Base-by-base conservation (phyloP, 2,888 invertebrate genomes). In the Morpho helenor region DNA sequence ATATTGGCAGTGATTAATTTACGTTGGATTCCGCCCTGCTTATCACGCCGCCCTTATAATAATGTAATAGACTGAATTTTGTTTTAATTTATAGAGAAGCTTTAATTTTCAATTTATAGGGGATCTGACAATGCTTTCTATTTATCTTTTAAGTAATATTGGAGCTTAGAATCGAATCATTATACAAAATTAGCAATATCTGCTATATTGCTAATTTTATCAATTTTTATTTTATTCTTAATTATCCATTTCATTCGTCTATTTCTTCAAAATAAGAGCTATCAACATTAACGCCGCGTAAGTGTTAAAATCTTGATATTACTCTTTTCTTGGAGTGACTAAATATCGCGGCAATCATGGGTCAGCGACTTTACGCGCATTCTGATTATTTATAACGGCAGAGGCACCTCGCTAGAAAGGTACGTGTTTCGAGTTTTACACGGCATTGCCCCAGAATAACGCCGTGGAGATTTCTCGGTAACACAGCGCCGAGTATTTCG, bases 391-490 rank as follows among this genome's bases (percentile, higher is more conserved):
- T 82, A 82, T 84, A 87, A 82, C 84, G 84, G 81, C 75, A 68
- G 75, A 77, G 76, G 73, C 74, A 77, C 76, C 80, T 81, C 77
- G 79, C 82, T 84, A 82, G 81, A 82, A 77, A 80, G 80, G 75
- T 75, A 82, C 84, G 82, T 83, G 85, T 80, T 83, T 84, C 80
- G 84, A 72, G 81, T 84, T 82, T 82, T 77, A 86, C 84, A 74
- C 81, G 77, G 78, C 84, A 80, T 78, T 81, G 84, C 81, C 85
- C 84, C 87, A 83, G 85, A 87, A 87, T 87, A 87, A 84, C 83
- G 76, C 80, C 72, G 80, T 70, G 70, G 78, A 80, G 79, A 84
- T 80, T 87, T 88, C 87, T 82, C 78, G 77, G 88, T 88, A 88
- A 76, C 75, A 80, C 72, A 68, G 79, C 77, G 76, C 72, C 77